Percentiles rank a stretch among this genome's conserved stretches.
phyloP scores from a whole-genome alignment of 2,797 vertebrate species.

The Myioborus melanocephalus region DNA sequence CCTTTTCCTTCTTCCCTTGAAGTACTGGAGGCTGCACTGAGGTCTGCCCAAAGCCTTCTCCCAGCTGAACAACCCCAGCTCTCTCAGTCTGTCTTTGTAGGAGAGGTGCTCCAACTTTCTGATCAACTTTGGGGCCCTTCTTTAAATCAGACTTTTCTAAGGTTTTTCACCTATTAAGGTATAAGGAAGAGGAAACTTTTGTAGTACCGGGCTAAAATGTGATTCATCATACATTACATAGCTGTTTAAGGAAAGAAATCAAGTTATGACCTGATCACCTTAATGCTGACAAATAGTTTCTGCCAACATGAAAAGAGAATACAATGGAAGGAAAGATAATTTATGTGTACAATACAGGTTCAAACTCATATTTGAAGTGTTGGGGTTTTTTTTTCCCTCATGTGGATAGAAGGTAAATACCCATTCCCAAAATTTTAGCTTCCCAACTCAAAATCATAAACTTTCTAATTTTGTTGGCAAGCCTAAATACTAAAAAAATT shows the following conservation, averaged over 20 bases:
- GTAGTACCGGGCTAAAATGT: neutral
- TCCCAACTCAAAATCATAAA: neutral
- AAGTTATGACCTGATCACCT: neutral
- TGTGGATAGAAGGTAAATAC: neutral
- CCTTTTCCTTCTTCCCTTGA: neutral
- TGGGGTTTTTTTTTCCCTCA: neutral
- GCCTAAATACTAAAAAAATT: neutral
- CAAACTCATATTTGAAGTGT: neutral
- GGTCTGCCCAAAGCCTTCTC: neutral
- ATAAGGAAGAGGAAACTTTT: neutral
- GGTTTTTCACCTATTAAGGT: neutral
- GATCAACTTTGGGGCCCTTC: neutral
- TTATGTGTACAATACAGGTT: neutral
- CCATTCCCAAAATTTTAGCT: neutral
- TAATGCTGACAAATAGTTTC: neutral
- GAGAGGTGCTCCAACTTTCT: neutral
- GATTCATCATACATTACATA: neutral
- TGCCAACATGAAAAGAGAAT: neutral
- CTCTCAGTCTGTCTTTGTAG: rapidly evolving
- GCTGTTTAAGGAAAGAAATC: neutral
- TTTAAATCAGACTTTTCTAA: neutral
- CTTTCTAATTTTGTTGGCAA: neutral
- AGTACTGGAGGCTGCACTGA: neutral
- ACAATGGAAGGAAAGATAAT: neutral
- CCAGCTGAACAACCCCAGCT: neutral